These are phyloP conservation scores for Tetramorium parvispinum DNA, from an alignment of 1,140 invertebrate species.

Conservation along the genomic window DNA sequence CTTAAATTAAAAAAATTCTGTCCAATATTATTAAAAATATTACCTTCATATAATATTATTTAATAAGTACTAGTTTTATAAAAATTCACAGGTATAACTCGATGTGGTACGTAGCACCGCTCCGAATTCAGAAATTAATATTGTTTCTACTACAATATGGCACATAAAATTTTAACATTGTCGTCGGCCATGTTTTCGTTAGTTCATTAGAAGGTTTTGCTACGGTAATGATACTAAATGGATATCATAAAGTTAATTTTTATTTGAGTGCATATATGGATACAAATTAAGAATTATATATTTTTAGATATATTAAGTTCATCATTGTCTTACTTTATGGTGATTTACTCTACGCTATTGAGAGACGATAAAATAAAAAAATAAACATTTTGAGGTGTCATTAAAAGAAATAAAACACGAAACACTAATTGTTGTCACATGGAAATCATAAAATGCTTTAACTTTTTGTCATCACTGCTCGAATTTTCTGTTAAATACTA, in stretches of 20 bases:
- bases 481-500: neutral
- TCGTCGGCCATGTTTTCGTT: neutral
- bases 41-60: neutral
- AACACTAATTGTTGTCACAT: neutral
- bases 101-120: conserved; percentile 15
- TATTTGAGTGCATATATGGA: neutral
- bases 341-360: neutral
- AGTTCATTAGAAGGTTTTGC: conserved; percentile 16
- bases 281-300: neutral
- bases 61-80: neutral
- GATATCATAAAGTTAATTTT: too few species aligned
- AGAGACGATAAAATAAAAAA: neutral
- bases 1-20: neutral
- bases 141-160: conserved; percentile 16
- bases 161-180: conserved; percentile 3
- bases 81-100: conserved; percentile 8
- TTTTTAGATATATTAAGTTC: conserved; percentile 15
- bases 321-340: conserved; percentile 10
- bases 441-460: neutral
- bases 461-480: neutral
- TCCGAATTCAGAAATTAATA: conserved; percentile 33
- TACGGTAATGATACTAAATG: neutral
- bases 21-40: neutral
- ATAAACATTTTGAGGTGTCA: neutral
- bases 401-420: neutral